phyloP scores from a whole-genome alignment of 64 coral and sea anemone species.

The Dendronephthya gigantea region DNA sequence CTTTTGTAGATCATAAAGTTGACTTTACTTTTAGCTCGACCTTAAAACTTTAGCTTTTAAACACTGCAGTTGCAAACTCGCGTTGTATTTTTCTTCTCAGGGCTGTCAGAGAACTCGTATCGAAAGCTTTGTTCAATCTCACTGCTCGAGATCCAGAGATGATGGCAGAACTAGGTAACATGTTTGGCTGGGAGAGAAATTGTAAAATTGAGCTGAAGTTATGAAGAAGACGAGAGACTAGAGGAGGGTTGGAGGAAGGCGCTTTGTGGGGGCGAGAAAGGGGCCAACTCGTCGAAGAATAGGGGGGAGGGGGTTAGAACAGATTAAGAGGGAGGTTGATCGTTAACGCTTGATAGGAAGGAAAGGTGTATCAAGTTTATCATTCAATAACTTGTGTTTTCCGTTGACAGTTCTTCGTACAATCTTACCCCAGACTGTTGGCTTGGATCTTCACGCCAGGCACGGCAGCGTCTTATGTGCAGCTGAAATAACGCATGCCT shows the following conservation, averaged over 20 bases:
- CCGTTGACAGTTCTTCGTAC: conserved; percentile 58
- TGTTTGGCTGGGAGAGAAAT: neutral
- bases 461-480: conserved; percentile 74
- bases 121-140: conserved; percentile 65
- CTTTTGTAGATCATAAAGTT: too few relatives aligned
- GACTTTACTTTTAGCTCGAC: too few relatives aligned
- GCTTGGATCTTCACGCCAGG: conserved; percentile 64
- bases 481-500: conserved; percentile 62
- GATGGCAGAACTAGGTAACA: conserved; percentile 61
- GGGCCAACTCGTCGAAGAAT: neutral
- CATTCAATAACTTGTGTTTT: neutral
- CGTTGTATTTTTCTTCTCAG: neutral
- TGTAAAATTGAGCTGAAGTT: neutral
- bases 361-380: neutral
- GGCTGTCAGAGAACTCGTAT: conserved; percentile 67
- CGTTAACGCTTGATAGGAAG: too few relatives aligned
- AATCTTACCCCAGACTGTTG: conserved; percentile 49
- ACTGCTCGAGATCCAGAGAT: conserved; percentile 61
- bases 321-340: neutral
- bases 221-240: neutral
- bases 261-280: too few relatives aligned
- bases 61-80: too few relatives aligned
- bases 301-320: neutral
- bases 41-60: too few relatives aligned
- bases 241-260: neutral